Evolutionary conservation across 2,113 vertebrate genomes (phyloP), one percentile per base, ranked within the genome.

Genomic region (Cololabis saira): DNA sequence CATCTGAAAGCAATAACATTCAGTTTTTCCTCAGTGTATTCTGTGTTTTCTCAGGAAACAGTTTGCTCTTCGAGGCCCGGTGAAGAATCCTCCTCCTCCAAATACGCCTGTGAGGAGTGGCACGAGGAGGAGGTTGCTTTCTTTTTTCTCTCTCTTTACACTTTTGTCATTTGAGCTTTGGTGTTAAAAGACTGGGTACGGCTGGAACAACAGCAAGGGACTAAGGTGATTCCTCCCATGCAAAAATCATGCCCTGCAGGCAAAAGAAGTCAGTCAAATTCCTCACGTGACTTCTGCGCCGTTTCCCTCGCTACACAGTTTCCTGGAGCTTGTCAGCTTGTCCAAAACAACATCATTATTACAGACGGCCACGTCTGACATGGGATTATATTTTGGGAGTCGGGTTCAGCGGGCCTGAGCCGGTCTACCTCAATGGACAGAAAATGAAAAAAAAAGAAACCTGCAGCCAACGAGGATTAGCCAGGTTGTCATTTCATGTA

Each of bases 381-480:
- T 45, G 56, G 60, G 66, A 78, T 69, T 74, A 53, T 60, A 52
- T 75, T 76, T 82, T 64, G 75, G 58, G 67, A 79, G 71, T 68
- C 16, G 1, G 1, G 24, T 66, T 84, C 77, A 74, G 44, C 65
- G 17, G 21, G 65, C 60, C 60, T 1, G 17, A 8, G 37, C 12
- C 47, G 2, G 52, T 40, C 53, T 54, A 51, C 82, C 71, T 86
- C 67, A 61, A 16, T 9, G 1, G 66, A 44, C 2, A 27, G 24
- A 27, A n/a, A n/a, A n/a, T n/a, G n/a, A n/a, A n/a, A n/a, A n/a
- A n/a, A n/a, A n/a, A n/a, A 27, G 5, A 74, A 52, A 67, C 64
- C 80, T 64, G 57, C 24, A 69, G 44, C 17, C 2, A 74, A 83
- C 76, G 74, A 59, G 83, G 85, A 83, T 89, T 87, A 85, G 27